These are phyloP conservation scores for Conchocele bisecta DNA, from an alignment of 2,888 invertebrate species.

Conservation along the genomic window DNA sequence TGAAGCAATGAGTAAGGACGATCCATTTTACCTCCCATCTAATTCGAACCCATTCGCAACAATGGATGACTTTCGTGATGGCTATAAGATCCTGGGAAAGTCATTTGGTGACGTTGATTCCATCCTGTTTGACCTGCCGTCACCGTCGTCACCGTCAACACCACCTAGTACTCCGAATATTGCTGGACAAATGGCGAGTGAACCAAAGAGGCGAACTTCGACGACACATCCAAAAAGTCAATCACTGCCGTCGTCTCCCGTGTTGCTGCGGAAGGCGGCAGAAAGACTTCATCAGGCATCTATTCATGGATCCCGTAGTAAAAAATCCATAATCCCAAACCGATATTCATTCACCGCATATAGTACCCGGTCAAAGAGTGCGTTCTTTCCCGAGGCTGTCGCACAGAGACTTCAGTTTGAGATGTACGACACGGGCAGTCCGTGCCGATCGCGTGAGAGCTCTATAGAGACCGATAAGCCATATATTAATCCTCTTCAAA, in stretches of 20 bases:
- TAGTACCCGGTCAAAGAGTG: constrained; percentile 62
- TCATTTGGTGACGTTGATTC: constrained; percentile 58
- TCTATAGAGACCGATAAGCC: constrained; percentile 44
- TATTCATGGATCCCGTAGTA: constrained; percentile 69
- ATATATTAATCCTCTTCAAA: constrained; percentile 2
- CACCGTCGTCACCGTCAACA: constrained; percentile 84
- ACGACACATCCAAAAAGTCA: constrained; percentile 66
- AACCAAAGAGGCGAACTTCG: neutral
- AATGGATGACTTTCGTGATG: constrained; percentile 74
- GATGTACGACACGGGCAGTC: constrained; percentile 57
- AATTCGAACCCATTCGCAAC: constrained; percentile 77
- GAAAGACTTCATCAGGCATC: constrained; percentile 75
- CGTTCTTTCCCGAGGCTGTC: constrained; percentile 63
- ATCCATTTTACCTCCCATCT: constrained; percentile 82
- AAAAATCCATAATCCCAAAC: constrained; percentile 46
- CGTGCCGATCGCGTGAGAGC: constrained; percentile 50
- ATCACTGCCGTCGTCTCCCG: constrained; percentile 80
- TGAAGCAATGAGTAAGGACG: constrained; percentile 89
- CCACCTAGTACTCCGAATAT: constrained; percentile 77
- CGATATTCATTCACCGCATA: constrained; percentile 57
- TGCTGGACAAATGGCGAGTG: constrained; percentile 14
- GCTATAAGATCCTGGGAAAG: constrained; percentile 75
- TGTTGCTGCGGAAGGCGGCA: constrained; percentile 73
- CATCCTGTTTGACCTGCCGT: constrained; percentile 87
- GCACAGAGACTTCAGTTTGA: constrained; percentile 67